These are phyloP conservation scores for Xylophagus ater DNA, from an alignment of 2,888 invertebrate species.

Conservation along the genomic window DNA sequence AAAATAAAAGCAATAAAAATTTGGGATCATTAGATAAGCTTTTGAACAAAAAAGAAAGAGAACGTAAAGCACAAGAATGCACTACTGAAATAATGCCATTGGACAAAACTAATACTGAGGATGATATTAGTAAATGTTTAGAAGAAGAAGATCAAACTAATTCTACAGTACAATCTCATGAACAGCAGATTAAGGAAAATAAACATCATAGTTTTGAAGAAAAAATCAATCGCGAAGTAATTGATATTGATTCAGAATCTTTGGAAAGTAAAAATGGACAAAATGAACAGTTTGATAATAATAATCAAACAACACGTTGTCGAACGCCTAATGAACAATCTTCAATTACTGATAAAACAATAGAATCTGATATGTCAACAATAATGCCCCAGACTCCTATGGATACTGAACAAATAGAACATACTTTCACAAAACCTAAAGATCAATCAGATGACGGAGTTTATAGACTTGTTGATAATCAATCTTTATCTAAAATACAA, in stretches of 20 bases:
- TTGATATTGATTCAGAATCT: constrained; percentile 16
- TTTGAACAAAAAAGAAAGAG: constrained; percentile 44
- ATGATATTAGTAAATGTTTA: too few species aligned
- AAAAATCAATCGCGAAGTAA: constrained; percentile 8
- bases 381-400: too few species aligned
- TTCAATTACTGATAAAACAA: too few species aligned
- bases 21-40: constrained; percentile 46
- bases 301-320: too few species aligned
- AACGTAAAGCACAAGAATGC: constrained; percentile 26
- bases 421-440: too few species aligned
- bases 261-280: constrained; percentile 9
- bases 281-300: too few species aligned
- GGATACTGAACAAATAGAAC: too few species aligned
- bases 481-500: constrained; percentile 9
- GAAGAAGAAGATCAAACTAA: not conserved
- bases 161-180: not conserved
- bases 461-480: constrained; percentile 10
- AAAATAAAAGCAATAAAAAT: constrained; percentile 37
- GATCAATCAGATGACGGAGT: too few species aligned
- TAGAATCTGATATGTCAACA: too few species aligned
- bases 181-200: not conserved
- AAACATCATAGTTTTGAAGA: not conserved
- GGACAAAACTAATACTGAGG: too few species aligned
- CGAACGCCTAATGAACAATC: too few species aligned
- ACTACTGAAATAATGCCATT: not conserved